Conservation (phyloP, 2,888 invertebrate species). For the Mallateleia sp. region DNA sequence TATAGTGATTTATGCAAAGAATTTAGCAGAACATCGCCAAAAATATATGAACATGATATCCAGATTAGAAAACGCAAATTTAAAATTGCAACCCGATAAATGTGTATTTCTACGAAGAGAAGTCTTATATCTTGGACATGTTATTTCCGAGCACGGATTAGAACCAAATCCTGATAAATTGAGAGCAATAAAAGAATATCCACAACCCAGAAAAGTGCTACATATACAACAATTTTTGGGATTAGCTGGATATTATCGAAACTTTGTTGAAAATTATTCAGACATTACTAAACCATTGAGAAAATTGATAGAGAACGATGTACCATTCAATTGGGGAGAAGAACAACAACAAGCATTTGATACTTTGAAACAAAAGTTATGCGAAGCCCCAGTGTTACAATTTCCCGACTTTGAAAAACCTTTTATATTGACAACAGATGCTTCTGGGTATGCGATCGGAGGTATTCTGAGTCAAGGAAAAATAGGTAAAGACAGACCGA, state of each 20-base stretch:
- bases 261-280: background rate
- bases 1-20: background rate
- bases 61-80: no score
- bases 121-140: slow-evolving; percentile 79
- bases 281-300: background rate
- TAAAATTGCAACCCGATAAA: slow-evolving; percentile 77
- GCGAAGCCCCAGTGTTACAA: background rate
- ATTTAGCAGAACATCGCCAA: background rate
- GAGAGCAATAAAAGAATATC: background rate
- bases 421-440: background rate
- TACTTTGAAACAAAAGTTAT: background rate
- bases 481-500: slow-evolving; percentile 1
- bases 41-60: no score
- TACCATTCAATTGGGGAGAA: background rate
- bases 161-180: background rate
- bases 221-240: background rate
- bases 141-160: background rate
- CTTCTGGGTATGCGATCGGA: background rate
- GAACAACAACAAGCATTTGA: background rate
- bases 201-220: background rate
- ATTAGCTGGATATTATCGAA: background rate
- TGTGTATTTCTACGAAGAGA: slow-evolving; percentile 81
- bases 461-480: background rate
- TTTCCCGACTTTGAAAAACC: slow-evolving; percentile 67
- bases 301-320: background rate